A percentile compares a stretch with the other conserved stretches of the same genome.
These are phyloP conservation scores for Chinchilla lanigera DNA, from an alignment of 2,113 vertebrate species.

Conservation along the genomic window DNA sequence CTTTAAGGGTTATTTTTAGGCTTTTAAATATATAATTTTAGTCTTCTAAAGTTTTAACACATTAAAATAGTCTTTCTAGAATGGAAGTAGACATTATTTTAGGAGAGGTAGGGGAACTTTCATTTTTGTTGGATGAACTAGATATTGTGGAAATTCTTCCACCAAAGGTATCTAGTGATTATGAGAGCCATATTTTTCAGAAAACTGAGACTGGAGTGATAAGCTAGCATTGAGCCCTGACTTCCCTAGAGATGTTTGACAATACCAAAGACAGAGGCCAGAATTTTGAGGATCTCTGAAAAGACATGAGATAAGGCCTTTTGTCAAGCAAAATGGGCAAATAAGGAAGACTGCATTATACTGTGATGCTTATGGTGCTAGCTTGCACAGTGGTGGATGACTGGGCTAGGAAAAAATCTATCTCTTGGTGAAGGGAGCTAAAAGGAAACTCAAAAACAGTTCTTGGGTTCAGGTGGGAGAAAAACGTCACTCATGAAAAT, in stretches of 20 bases:
- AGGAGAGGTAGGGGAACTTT: not conserved
- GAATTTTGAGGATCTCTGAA: not conserved
- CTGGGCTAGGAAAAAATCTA: not conserved
- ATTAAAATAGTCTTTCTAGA: not conserved
- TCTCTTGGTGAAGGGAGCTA: not conserved
- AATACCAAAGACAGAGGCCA: not conserved
- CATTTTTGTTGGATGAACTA: not conserved
- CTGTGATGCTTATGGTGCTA: not conserved
- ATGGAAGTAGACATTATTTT: not conserved
- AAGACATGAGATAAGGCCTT: not conserved
- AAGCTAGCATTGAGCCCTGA: not conserved
- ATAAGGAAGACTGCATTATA: not conserved
- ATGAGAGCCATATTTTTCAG: not conserved
- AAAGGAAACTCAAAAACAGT: not conserved
- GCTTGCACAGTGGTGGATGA: not conserved
- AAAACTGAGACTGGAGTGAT: not conserved
- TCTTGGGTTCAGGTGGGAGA: not conserved
- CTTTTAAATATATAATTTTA: slow-evolving; percentile 27
- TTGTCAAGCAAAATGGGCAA: not conserved
- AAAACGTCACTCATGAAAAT: not conserved
- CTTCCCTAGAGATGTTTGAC: not conserved
- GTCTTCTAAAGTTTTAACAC: not conserved
- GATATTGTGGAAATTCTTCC: not conserved
- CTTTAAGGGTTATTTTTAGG: slow-evolving; percentile 37
- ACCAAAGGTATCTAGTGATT: not conserved